Conservation (phyloP, 2,113 vertebrate species). For the Larimichthys polyactis region DNA sequence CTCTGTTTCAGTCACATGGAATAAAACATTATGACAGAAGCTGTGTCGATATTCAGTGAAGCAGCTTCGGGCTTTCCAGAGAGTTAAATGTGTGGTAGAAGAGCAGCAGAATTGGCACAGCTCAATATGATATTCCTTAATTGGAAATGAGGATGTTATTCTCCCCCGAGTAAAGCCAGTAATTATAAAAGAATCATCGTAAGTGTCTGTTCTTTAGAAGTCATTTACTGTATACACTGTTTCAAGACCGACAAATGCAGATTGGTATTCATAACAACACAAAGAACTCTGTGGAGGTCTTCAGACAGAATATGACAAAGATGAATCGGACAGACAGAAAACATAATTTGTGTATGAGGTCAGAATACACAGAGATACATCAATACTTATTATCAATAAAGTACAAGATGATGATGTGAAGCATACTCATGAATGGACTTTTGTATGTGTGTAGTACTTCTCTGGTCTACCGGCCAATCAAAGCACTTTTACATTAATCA, state of each 20-base stretch:
- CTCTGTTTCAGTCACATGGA: not conserved
- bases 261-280: not conserved
- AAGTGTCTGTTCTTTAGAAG: not conserved
- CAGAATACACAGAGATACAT: too few species aligned
- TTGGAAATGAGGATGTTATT: conserved; percentile 6
- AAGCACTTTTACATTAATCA: too few species aligned
- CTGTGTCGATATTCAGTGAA: not conserved
- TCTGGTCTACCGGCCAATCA: too few species aligned
- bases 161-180: not conserved
- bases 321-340: not conserved
- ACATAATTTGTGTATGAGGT: not conserved
- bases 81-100: conserved; percentile 6
- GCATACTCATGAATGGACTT: too few species aligned
- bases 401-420: too few species aligned
- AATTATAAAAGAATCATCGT: not conserved
- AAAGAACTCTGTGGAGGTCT: not conserved
- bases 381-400: too few species aligned
- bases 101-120: not conserved
- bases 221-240: not conserved
- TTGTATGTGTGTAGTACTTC: too few species aligned
- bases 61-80: conserved; percentile 14
- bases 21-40: conserved; percentile 7
- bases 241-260: not conserved
- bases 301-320: not conserved
- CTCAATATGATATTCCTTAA: conserved; percentile 12